These are phyloP conservation scores for Pecten maximus DNA, from an alignment of 2,888 invertebrate species.

Conservation along the genomic window DNA sequence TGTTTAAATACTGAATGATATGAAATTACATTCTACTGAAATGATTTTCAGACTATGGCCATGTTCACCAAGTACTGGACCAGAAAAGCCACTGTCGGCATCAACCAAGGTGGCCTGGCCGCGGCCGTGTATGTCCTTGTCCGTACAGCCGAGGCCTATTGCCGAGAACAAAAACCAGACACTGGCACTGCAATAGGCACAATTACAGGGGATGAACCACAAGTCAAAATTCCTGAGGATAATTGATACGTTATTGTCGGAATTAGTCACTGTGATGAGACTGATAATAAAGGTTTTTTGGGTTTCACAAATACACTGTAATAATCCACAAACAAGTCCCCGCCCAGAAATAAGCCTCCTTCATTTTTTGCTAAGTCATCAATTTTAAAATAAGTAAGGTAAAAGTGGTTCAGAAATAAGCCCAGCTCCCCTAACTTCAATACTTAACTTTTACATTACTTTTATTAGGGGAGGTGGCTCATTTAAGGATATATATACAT, in stretches of 20 bases:
- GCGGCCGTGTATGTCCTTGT: constrained; percentile 71
- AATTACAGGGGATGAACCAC: neutral
- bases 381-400: too few species aligned
- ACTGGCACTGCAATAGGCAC: neutral
- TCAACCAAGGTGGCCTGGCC: constrained; percentile 75
- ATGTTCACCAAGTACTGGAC: constrained; percentile 67
- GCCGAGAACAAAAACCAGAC: neutral
- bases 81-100: constrained; percentile 64
- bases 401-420: too few species aligned
- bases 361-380: too few species aligned
- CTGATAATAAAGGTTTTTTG: neutral
- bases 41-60: constrained; percentile 61
- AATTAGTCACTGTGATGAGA: neutral
- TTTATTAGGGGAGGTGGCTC: too few species aligned
- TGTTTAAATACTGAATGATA: too few species aligned
- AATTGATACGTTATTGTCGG: neutral
- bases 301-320: too few species aligned
- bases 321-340: too few species aligned
- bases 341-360: too few species aligned
- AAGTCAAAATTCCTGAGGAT: neutral
- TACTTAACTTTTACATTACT: too few species aligned
- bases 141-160: constrained; percentile 56
- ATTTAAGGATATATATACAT: too few species aligned
- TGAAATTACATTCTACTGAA: neutral
- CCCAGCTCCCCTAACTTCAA: too few species aligned